Percentiles rank a stretch among this genome's conserved stretches.
phyloP scores from a whole-genome alignment of 1,140 invertebrate species.

The Pseudomyrmex sp. region DNA sequence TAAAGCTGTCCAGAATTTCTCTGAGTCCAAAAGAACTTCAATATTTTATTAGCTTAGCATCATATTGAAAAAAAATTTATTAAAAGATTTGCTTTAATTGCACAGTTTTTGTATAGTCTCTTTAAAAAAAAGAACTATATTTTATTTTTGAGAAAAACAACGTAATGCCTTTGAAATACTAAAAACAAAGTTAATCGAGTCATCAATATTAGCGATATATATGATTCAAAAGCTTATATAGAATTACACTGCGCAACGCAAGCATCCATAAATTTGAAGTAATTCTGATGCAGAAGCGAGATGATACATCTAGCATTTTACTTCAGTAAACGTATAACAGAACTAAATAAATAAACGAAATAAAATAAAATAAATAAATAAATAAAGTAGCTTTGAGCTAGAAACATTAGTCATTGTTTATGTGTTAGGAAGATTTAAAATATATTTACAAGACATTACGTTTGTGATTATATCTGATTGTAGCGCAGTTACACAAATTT shows the following conservation, averaged over 20 bases:
- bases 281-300: neutral
- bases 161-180: neutral
- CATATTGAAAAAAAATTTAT: constrained; percentile 79
- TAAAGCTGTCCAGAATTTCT: constrained; percentile 64
- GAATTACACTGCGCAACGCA: neutral
- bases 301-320: too few relatives aligned
- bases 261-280: neutral
- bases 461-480: too few relatives aligned
- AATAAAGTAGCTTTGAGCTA: too few relatives aligned
- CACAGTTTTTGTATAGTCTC: constrained; percentile 72
- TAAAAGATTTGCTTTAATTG: constrained; percentile 70
- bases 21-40: constrained; percentile 73
- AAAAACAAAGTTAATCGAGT: neutral
- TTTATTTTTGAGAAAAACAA: constrained; percentile 52
- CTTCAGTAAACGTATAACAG: too few relatives aligned
- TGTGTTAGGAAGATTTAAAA: too few relatives aligned
- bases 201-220: neutral
- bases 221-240: neutral
- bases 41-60: constrained; percentile 80
- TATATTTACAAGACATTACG: too few relatives aligned
- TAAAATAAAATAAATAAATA: too few relatives aligned
- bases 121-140: constrained; percentile 66
- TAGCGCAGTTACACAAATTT: too few relatives aligned
- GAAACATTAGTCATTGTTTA: too few relatives aligned
- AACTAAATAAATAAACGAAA: too few relatives aligned